These are phyloP conservation scores for Micrastur ruficollis DNA, from an alignment of 2,797 vertebrate species.

Conservation along the genomic window DNA sequence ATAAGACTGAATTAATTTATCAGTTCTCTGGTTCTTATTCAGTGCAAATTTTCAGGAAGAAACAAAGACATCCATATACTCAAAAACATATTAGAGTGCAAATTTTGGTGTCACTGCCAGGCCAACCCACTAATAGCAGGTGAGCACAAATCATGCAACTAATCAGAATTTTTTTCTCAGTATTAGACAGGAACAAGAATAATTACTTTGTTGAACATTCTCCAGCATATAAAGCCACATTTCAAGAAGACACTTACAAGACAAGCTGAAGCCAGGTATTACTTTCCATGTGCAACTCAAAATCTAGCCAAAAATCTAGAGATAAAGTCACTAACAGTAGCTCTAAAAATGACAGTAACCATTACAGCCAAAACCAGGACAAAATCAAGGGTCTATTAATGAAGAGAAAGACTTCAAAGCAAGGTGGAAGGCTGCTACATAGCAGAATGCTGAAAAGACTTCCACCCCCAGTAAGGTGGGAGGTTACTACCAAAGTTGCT, in stretches of 20 bases:
- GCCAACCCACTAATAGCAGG: not conserved
- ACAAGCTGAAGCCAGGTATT: not conserved
- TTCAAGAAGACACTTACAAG: not conserved
- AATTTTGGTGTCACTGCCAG: not conserved
- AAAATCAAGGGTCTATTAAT: not conserved
- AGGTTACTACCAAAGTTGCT: not conserved
- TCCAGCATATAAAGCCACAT: not conserved
- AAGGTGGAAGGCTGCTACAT: not conserved
- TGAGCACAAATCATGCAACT: not conserved
- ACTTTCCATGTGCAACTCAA: not conserved
- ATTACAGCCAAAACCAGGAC: not conserved
- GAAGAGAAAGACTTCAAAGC: not conserved
- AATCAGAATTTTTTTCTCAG: not conserved
- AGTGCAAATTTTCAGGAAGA: not conserved
- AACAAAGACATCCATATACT: not conserved
- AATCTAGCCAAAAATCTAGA: not conserved
- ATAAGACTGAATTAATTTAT: not conserved
- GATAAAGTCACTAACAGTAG: not conserved
- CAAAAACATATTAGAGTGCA: not conserved
- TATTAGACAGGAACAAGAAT: not conserved
- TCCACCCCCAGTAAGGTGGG: not conserved
- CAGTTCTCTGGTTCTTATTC: not conserved
- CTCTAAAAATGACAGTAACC: not conserved
- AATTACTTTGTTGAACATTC: not conserved
- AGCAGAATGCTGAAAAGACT: not conserved